These are phyloP conservation scores for Ramphastos sulfuratus DNA, from an alignment of 2,113 vertebrate species.

Conservation along the genomic window DNA sequence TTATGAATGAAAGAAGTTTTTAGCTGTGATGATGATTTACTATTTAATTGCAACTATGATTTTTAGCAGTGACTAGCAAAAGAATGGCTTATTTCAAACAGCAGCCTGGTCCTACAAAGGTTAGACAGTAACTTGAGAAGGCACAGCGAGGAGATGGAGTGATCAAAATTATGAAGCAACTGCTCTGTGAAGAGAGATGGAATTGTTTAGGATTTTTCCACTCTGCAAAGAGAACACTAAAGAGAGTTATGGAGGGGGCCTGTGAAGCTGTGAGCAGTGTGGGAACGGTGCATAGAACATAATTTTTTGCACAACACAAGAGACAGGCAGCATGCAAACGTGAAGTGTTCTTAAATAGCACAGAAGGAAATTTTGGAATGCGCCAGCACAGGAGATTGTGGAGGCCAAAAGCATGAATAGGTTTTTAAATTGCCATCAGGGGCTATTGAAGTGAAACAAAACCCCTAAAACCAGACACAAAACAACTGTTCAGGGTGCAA, in stretches of 20 bases:
- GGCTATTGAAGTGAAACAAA: constrained; percentile 32
- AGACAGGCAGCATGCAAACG: neutral
- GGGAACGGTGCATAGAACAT: constrained; percentile 2
- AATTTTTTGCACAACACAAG: neutral
- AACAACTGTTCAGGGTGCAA: neutral
- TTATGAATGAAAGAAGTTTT: too few relatives aligned
- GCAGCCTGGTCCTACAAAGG: neutral
- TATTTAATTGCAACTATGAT: neutral
- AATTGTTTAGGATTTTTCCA: constrained; percentile 7
- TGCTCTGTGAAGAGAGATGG: constrained; percentile 41
- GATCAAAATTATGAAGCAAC: constrained; percentile 20
- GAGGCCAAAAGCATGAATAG: constrained; percentile 14
- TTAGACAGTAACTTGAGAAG: constrained; percentile 25
- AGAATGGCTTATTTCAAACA: neutral
- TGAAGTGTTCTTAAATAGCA: neutral
- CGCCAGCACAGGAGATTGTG: neutral
- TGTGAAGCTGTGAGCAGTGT: neutral
- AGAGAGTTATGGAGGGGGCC: neutral
- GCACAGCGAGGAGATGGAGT: neutral
- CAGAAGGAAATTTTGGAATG: neutral
- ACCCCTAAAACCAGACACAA: neutral
- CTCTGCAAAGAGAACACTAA: neutral
- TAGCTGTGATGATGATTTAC: neutral
- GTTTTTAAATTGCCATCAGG: neutral
- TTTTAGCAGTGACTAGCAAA: neutral